phyloP scores from a whole-genome alignment of 2,113 vertebrate genomes.

The Sorex araneus region DNA sequence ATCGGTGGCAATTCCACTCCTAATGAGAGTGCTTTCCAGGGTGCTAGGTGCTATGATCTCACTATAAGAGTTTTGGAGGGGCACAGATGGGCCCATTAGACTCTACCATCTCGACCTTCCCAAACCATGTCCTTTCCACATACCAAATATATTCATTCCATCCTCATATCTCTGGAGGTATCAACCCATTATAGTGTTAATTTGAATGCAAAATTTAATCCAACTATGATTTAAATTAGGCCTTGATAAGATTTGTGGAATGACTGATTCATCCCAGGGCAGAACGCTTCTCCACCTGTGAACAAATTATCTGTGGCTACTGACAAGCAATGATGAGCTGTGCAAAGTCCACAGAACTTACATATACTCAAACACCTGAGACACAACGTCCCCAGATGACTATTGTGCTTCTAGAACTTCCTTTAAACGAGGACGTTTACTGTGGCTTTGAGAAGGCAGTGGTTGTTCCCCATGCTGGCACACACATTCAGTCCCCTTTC shows the following conservation, averaged over 20 bases:
- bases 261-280: background rate
- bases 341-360: background rate
- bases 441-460: background rate
- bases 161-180: background rate
- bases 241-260: background rate
- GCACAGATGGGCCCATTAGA: background rate
- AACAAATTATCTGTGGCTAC: background rate
- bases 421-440: background rate
- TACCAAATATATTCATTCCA: background rate
- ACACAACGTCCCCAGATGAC: background rate
- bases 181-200: background rate
- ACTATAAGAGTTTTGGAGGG: background rate
- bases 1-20: background rate
- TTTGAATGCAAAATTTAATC: background rate
- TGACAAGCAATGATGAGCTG: background rate
- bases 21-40: background rate
- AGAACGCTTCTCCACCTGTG: constrained; percentile 26
- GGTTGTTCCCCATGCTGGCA: background rate
- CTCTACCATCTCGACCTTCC: background rate
- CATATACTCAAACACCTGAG: background rate
- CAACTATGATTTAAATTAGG: background rate
- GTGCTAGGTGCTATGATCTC: background rate
- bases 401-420: background rate
- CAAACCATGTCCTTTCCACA: background rate
- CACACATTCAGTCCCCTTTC: background rate